Evolutionary conservation across 2,113 vertebrate species (phyloP), one percentile per base, ranked within the genome.

Genomic region (Tachuris rubrigastra): DNA sequence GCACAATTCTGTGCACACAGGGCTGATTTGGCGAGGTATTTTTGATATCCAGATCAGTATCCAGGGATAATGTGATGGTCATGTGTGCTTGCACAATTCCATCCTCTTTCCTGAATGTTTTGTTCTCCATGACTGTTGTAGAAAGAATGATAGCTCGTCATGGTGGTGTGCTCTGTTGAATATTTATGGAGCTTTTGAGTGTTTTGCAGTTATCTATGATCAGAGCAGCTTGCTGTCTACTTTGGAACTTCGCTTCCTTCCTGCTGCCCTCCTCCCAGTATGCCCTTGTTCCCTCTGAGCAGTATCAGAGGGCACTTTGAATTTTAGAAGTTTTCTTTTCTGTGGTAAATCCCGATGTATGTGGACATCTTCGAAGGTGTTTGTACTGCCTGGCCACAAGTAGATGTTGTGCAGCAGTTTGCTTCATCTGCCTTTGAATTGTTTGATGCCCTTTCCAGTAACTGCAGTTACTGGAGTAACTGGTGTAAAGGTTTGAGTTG

Each of bases 151-250:
- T 9, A 60, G 24, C 10, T 85, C 19, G 5, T 73, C 4, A 5
- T 0, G 0, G 16, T 63, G 14, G 27, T 69, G 15, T 80, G 44
- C 19, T 25, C 16, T 33, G 0, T 25, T 55, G 55, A 30, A 16
- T 44, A 7, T 55, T 76, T 46, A 9, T 19, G 28, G 72, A 58
- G 14, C 53, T 87, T 85, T 52, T 44, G 37, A 39, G 39, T 46
- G 21, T 42, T 91, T 42, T 50, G 50, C 33, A 22, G 37, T 41
- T 62, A 37, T 66, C 31, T 73, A 0, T 60, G 41, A 30, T 18
- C 2, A 2, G 31, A 56, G 35, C 12, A 73, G 25, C 53, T 87
- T 79, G 58, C 53, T 67, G 30, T 47, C 69, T 78, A 5, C n/a
- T 50, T 37, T 31, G 58, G 39, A 19, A 10, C 35, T 62, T 62